Base-by-base conservation (phyloP, 2,888 invertebrate genomes). In the Leptopilina drosophilae region DNA sequence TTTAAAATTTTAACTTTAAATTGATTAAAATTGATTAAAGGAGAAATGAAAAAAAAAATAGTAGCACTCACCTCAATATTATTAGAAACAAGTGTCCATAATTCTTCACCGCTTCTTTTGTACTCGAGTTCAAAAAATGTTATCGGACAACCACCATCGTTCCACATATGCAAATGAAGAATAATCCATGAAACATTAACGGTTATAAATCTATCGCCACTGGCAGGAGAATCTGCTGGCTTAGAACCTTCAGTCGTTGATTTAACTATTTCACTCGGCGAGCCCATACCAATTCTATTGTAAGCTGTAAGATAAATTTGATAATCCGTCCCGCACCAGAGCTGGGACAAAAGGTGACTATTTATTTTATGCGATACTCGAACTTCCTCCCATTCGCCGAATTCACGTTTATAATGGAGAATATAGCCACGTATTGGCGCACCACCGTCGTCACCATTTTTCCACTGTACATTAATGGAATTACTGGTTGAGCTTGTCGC, bases 381-480 rank as follows among this genome's bases (percentile, higher is more conserved):
- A 81, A 97, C 92, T 91, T 97, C 97, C 90, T 97, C 97, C 97
- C 97, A 97, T 88, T 97, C 97, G 0, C 97, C 97, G 87, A 96
- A 96, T 87, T 97, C 97, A 14, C 97, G 94, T 90, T 97, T 97
- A 92, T 97, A 97, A 93, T 97, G 97, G 82, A 98, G 96, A 6
- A 97, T 96, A 92, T 97, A 97, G 56, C 97, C 97, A 93, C 90
- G 77, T 87, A 91, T 89, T 56, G 90, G 87, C 5, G 91, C 89
- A 2, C 96, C 97, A 11, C 97, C 97, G 1, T 96, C 96, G 87
- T 96, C 96, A 53, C 95, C 95, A 88, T 95, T 96, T 85, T 94
- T 94, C 97, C 97, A 97, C 88, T 96, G 95, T 79, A 97, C 93
- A 86, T 96, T 96, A 86, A 97, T 93, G 77, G 96, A 96, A 89